Evolutionary conservation across 2,113 vertebrate genomes (phyloP), one percentile per base, ranked within the genome.

Genomic region (Tamias sibiricus): DNA sequence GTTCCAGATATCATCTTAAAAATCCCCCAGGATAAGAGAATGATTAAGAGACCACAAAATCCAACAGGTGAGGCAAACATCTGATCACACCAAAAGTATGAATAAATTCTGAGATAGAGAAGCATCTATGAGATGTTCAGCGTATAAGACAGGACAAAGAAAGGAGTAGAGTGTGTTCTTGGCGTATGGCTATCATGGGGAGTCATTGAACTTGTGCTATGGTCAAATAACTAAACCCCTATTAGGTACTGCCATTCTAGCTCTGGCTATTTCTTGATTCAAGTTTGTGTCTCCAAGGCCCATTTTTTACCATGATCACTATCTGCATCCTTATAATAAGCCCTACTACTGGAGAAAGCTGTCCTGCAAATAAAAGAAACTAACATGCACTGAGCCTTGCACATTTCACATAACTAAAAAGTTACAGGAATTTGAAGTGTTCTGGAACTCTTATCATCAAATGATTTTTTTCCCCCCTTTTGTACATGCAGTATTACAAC

Each of bases 401-500:
- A 28, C 4, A 69, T 44, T 83, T 90, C 80, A 52, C 13, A 8
- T 72, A 82, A 57, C 47, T 82, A 66, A 40, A 96, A 95, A 95
- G 42, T 22, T 79, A 4, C 14, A 75, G 3, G 24, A 57, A 22
- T 57, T 22, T 17, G 2, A 95, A 94, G 32, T 89, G 35, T 57
- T 86, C 49, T 86, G 42, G 42, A 64, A n/a, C 16, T 90, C 82
- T 76, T 84, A 26, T 22, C 62, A 49, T 68, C 89, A 87, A 93
- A 68, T 69, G 4, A n/a, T 17, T 40, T 49, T 40, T 80, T 69
- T 96, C 57, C 77, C 57, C 77, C 20, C 20, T 62, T 92, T 90
- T 91, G 14, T 37, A 91, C 28, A 95, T 44, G 40, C 3, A 77
- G 30, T 83, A 13, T 37, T 86, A 95, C n/a, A 95, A 94, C 24